Evolutionary conservation across 2,888 invertebrate genomes (phyloP).

Genomic region (Siphonodentalium dalli): DNA sequence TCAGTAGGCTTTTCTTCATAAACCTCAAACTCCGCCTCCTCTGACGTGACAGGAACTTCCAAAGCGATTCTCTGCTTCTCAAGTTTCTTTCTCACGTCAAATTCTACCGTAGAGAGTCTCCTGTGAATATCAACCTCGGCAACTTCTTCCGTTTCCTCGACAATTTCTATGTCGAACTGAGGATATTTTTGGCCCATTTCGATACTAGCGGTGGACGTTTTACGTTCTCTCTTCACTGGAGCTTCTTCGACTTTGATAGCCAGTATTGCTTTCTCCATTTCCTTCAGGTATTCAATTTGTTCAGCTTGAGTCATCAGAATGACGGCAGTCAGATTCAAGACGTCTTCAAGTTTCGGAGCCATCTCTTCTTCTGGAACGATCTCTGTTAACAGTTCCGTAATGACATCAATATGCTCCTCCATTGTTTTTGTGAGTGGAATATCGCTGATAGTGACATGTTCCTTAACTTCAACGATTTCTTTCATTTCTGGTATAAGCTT

Average conservation of each 20-base stretch:
- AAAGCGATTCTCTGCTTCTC: background rate
- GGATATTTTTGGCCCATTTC: background rate
- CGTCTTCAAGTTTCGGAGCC: background rate
- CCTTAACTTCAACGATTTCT: constrained; percentile 8
- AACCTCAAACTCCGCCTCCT: background rate
- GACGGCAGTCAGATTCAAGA: constrained; percentile 1
- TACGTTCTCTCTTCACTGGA: background rate
- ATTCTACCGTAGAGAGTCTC: background rate
- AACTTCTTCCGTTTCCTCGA: background rate
- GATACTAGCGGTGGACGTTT: background rate
- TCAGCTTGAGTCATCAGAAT: background rate
- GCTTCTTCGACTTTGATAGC: background rate
- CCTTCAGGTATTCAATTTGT: background rate
- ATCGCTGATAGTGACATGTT: no score
- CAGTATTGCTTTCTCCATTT: background rate
- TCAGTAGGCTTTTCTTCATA: no score
- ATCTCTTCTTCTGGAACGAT: background rate
- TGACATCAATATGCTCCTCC: background rate
- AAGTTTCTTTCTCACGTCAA: background rate
- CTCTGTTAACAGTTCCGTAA: background rate
- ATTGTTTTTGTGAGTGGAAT: background rate
- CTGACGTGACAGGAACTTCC: background rate
- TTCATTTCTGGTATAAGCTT: background rate
- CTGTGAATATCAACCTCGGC: background rate
- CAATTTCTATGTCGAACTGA: background rate